Evolutionary conservation across 2,113 vertebrate species (phyloP).

Genomic region (Typhlomys cinereus): DNA sequence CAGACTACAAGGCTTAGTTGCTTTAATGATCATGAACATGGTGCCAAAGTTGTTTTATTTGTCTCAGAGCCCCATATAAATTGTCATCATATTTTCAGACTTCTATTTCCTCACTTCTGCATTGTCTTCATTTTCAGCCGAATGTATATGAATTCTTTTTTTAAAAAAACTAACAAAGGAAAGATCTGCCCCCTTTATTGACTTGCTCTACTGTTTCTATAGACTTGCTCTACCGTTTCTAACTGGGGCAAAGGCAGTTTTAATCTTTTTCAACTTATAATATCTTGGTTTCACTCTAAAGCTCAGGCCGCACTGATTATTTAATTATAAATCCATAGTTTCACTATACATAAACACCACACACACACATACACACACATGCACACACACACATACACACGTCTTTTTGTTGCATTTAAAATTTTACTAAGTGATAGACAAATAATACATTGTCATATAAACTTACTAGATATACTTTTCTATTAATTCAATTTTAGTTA

Average conservation of each 20-base stretch:
- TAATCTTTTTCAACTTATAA: not conserved
- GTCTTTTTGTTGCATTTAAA: not conserved
- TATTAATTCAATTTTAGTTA: not conserved
- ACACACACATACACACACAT: not conserved
- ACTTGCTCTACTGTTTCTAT: not conserved
- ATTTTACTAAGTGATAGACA: not conserved
- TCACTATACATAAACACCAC: not conserved
- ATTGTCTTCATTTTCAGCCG: not conserved
- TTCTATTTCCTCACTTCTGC: not conserved
- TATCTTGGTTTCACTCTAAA: not conserved
- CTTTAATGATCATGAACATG: not conserved
- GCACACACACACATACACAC: not conserved
- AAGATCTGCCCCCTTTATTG: not conserved
- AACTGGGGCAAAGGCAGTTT: not conserved
- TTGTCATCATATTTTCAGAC: not conserved
- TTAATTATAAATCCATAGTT: no score
- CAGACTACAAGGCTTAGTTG: not conserved
- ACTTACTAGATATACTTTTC: not conserved
- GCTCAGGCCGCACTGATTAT: not conserved
- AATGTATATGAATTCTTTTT: not conserved
- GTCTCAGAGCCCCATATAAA: conserved; percentile 29
- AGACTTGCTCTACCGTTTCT: not conserved
- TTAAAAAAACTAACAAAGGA: not conserved
- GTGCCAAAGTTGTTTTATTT: conserved; percentile 42
- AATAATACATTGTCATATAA: not conserved